Percentiles rank a stretch among this genome's conserved stretches.
phyloP scores from a whole-genome alignment of 1,140 invertebrate species.

The Pseudomyrmex gracilis region DNA sequence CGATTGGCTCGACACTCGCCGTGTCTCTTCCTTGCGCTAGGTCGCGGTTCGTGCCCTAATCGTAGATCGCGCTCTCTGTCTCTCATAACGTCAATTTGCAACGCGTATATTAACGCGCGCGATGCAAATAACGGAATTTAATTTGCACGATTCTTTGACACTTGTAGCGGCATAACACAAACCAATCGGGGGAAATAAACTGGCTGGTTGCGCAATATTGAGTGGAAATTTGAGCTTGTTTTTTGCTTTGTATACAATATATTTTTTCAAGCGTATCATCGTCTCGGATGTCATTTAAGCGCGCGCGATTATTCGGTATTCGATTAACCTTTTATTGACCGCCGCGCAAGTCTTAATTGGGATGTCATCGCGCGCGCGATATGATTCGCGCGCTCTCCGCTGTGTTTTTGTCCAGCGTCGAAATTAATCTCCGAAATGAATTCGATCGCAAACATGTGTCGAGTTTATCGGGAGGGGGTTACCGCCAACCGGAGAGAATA shows the following conservation, averaged over 20 bases:
- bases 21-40: background rate
- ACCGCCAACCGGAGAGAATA: constrained; percentile 42
- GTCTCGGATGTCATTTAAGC: constrained; percentile 7
- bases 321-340: constrained; percentile 71
- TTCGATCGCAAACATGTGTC: constrained; percentile 65
- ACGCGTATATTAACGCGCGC: background rate
- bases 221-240: constrained; percentile 16
- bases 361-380: constrained; percentile 52
- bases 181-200: background rate
- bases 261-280: constrained; percentile 28
- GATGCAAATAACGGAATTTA: background rate
- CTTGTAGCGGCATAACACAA: background rate
- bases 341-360: constrained; percentile 68
- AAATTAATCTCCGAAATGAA: constrained; percentile 72
- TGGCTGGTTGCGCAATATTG: background rate
- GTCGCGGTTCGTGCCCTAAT: background rate
- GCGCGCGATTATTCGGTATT: constrained; percentile 25
- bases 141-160: background rate
- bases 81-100: constrained; percentile 11
- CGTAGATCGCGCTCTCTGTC: background rate
- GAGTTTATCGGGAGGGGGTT: constrained; percentile 50
- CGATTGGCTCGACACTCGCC: constrained; percentile 3
- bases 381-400: constrained; percentile 3
- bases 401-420: constrained; percentile 43
- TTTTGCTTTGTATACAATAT: constrained; percentile 20